A percentile compares a stretch with the other conserved stretches of the same genome.
phyloP scores from a whole-genome alignment of 1,140 invertebrate genomes.

The Hermetia illucens region DNA sequence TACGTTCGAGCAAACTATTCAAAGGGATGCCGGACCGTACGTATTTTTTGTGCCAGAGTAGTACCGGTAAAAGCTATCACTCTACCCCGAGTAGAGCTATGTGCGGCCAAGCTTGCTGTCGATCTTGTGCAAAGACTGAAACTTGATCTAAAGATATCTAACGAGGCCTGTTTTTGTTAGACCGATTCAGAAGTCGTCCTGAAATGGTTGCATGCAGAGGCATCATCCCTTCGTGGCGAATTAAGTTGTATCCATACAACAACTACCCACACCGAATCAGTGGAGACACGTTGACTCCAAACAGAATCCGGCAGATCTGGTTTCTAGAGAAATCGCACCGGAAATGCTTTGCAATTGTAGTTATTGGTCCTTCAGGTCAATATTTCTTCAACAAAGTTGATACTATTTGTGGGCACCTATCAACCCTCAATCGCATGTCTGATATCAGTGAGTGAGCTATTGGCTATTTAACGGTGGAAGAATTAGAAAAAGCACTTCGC shows the following conservation, averaged over 20 bases:
- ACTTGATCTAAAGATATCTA: too few relatives aligned
- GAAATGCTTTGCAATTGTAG: conserved; percentile 9
- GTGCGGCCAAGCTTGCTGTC: conserved; percentile 11
- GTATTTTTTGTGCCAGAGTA: too few relatives aligned
- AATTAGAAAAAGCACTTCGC: too few relatives aligned
- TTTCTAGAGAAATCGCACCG: conserved; percentile 15
- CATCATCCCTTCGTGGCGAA: conserved; percentile 16
- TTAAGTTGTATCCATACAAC: conserved; percentile 17
- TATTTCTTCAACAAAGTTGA: too few relatives aligned
- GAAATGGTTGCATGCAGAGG: conserved; percentile 13
- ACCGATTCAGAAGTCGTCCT: conserved; percentile 18
- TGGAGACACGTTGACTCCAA: conserved; percentile 18
- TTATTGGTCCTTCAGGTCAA: conserved; percentile 26
- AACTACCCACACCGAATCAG: conserved; percentile 4
- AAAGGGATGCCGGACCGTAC: too few relatives aligned
- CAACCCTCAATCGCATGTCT: too few relatives aligned
- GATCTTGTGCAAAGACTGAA: too few relatives aligned
- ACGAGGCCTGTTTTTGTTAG: too few relatives aligned
- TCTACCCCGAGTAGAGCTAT: conserved; percentile 16
- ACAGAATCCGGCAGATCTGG: conserved; percentile 21
- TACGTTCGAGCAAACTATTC: too few relatives aligned
- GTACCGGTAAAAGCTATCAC: conserved; percentile 14
- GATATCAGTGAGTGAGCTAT: too few relatives aligned
- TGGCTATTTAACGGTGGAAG: too few relatives aligned
- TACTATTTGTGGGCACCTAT: too few relatives aligned